Evolutionary conservation across 2,888 invertebrate species (phyloP).

Genomic region (Alsophila aescularia): DNA sequence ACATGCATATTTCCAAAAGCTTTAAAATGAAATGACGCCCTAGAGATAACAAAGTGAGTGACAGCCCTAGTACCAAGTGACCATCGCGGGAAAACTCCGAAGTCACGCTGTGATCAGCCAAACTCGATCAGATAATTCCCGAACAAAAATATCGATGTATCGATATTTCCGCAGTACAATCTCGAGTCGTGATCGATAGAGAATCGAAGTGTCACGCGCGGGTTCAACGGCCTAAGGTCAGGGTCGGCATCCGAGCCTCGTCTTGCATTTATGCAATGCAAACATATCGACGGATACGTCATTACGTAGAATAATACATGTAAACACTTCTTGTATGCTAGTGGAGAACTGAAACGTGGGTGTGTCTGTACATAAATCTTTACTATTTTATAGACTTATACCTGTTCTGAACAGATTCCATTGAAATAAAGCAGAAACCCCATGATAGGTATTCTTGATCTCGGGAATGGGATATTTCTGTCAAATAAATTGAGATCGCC

Average conservation of each 20-base stretch:
- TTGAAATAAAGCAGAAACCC: too few species aligned
- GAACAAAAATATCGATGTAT: conserved; percentile 71
- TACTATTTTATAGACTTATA: too few species aligned
- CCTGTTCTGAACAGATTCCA: too few species aligned
- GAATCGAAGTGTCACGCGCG: conserved; percentile 83
- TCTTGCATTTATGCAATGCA: conserved; percentile 71
- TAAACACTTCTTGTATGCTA: conserved; percentile 28
- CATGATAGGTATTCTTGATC: too few species aligned
- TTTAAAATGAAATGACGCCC: too few species aligned
- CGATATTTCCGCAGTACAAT: conserved; percentile 69
- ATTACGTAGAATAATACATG: conserved; percentile 76
- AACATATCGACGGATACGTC: conserved; percentile 66
- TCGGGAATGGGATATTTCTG: too few species aligned
- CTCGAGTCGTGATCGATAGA: conserved; percentile 81
- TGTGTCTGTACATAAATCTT: background rate
- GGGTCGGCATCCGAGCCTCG: conserved; percentile 68
- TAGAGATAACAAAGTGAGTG: background rate
- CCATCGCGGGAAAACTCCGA: conserved; percentile 55
- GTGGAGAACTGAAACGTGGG: background rate
- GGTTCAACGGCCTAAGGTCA: conserved; percentile 78
- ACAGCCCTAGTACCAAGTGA: conserved; percentile 47
- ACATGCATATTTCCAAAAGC: too few species aligned
- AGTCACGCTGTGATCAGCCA: conserved; percentile 62
- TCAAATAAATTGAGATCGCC: too few species aligned
- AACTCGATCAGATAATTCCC: conserved; percentile 71